Base-by-base conservation (phyloP, 92 coral and sea anemone genomes). In the Siderastrea radians region DNA sequence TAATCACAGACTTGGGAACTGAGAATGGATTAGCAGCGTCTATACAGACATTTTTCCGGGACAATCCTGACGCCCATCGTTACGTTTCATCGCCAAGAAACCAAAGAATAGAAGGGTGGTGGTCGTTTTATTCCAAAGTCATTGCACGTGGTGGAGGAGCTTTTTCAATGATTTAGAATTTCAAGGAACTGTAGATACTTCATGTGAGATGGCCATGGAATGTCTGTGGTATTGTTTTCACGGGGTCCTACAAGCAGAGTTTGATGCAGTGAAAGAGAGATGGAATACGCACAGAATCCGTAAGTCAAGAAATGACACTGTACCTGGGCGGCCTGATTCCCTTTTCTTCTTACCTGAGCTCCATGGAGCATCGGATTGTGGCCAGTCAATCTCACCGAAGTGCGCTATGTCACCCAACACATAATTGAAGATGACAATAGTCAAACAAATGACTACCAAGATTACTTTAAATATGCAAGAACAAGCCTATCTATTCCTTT, bases 21-120 rank as follows among this genome's bases (percentile, higher is more conserved):
- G 91, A 88, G 81, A 88, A 88, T 88, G 87, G 92, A 8, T 38
- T 88, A 57, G 49, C 93, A 50, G 90, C 93, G 72, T 15, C 93
- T 52, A 50, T 90, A 44, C 90, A 90, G 79, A 71, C 75, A 10
- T 90, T 85, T 59, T 90, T 90, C 67, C 90, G 81, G 72, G 90
- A 90, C n/a, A 68, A 80, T 75, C 63, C 79, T 51, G 89, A 71
- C 26, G 93, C 93, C 5, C 93, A 85, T 57, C 83, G 83, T 3
- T 84, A 85, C 79, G 90, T 90, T 43, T 52, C 90, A 43, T 90
- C 93, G 50, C 90, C 94, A 54, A 87, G 81, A 26, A 91, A 91
- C 72, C 90, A 91, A 54, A 81, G 91, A 58, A 84, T 78, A 26
- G 86, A 88, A 66, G 84, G 88, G 15, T 88, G 92, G 92, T 88